A percentile compares a stretch with the other conserved stretches of the same genome.
Evolutionary conservation across 2,888 invertebrate species (phyloP).

Genomic region (Stenodera caucasica): DNA sequence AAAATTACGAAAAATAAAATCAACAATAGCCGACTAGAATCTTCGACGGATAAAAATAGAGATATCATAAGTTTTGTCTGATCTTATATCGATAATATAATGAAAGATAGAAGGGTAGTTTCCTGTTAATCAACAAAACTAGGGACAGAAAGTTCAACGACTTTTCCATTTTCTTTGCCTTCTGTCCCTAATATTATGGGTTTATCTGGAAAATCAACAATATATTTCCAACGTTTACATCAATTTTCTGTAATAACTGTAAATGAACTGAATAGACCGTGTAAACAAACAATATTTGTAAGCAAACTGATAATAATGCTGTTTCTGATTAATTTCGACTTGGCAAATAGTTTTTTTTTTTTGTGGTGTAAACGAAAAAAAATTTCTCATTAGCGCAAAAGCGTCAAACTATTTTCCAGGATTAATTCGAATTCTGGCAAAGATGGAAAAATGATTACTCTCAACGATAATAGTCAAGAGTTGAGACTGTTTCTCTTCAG

Average conservation of each 20-base stretch:
- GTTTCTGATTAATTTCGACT: neutral
- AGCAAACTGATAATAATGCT: neutral
- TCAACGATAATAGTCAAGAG: slow-evolving; percentile 13
- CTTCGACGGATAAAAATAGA: neutral
- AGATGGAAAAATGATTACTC: slow-evolving; percentile 7
- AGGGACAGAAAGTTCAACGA: neutral
- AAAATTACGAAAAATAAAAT: neutral
- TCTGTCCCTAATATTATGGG: too few relatives aligned
- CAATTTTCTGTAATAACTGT: neutral
- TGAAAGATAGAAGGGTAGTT: neutral
- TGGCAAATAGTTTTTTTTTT: neutral
- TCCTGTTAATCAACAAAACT: slow-evolving; percentile 4
- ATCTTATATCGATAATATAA: neutral
- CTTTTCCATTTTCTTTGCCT: neutral
- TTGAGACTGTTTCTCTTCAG: slow-evolving; percentile 5
- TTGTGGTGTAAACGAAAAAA: neutral
- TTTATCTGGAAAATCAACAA: too few relatives aligned
- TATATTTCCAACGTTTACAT: neutral
- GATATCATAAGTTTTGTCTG: neutral
- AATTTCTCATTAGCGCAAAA: neutral
- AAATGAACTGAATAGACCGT: neutral
- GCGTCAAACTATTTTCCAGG: neutral
- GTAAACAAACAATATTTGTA: neutral
- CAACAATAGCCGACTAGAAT: neutral
- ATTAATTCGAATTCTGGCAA: neutral